Percentiles rank a stretch among this genome's conserved stretches.
Evolutionary conservation across 2,113 vertebrate species (phyloP).

Genomic region (Austrofundulus limnaeus): DNA sequence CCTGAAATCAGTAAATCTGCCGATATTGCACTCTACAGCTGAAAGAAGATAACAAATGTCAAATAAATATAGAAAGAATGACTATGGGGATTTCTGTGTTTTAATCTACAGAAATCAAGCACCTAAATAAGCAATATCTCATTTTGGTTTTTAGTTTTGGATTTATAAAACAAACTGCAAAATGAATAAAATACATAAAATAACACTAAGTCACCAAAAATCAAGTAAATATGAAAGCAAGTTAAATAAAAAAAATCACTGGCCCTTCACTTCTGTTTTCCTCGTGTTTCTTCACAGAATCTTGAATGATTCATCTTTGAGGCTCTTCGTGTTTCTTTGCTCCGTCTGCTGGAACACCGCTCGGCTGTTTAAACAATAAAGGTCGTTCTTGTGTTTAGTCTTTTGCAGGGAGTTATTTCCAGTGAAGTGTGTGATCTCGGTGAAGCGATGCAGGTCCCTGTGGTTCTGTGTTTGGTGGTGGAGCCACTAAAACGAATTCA

Average conservation of each 20-base stretch:
- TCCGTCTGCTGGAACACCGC: neutral
- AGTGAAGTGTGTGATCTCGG: neutral
- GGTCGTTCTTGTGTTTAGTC: neutral
- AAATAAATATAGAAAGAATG: conserved; percentile 36
- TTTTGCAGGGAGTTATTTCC: neutral
- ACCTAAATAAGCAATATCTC: neutral
- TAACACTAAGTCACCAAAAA: conserved; percentile 5
- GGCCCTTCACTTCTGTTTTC: conserved; percentile 11
- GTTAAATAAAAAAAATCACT: conserved; percentile 39
- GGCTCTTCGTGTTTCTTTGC: neutral
- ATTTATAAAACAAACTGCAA: conserved; percentile 28
- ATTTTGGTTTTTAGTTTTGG: neutral
- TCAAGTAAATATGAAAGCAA: conserved; percentile 44
- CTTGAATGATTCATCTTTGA: neutral
- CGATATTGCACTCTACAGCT: neutral
- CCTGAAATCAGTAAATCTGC: neutral
- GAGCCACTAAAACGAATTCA: conserved; percentile 2
- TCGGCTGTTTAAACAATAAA: neutral
- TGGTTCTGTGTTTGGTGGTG: neutral
- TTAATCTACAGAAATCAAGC: neutral
- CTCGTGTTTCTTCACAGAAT: neutral
- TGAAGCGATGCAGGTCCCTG: conserved; percentile 7
- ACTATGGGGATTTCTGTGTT: neutral
- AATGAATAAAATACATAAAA: neutral
- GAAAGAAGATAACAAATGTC: neutral